phyloP scores from a whole-genome alignment of 92 coral and sea anemone species.

The Muricea muricata region DNA sequence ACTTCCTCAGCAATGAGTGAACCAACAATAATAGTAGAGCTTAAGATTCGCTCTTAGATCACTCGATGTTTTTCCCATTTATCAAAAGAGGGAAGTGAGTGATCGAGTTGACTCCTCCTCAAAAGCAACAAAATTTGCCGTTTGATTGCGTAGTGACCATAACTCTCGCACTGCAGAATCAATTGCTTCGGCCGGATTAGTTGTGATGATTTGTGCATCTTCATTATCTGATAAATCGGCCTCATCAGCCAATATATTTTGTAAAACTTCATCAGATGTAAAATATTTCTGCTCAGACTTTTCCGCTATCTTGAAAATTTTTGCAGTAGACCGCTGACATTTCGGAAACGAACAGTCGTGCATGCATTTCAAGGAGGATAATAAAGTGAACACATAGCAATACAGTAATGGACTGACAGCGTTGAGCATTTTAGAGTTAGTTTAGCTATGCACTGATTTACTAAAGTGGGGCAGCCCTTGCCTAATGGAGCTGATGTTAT shows the following conservation, averaged over 20 bases:
- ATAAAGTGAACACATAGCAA: no score
- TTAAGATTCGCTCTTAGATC: slow-evolving; percentile 36
- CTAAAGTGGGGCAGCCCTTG: no score
- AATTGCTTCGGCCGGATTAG: slow-evolving; percentile 7
- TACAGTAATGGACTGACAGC: no score
- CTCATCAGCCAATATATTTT: background rate
- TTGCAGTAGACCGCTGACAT: slow-evolving; percentile 12
- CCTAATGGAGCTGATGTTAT: no score
- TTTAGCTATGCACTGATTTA: no score
- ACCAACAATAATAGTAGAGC: slow-evolving; percentile 47
- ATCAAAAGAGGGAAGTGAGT: slow-evolving; percentile 28
- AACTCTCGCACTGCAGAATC: background rate
- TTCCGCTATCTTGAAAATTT: slow-evolving; percentile 7
- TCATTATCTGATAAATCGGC: background rate
- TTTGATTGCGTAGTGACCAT: background rate
- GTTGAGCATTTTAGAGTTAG: no score
- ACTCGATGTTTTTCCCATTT: slow-evolving; percentile 42
- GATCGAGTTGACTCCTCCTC: slow-evolving; percentile 41
- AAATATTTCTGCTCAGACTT: background rate
- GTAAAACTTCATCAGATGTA: slow-evolving; percentile 17
- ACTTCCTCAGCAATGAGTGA: slow-evolving; percentile 41
- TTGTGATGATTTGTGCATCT: background rate
- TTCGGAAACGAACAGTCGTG: slow-evolving; percentile 4
- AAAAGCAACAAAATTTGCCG: slow-evolving; percentile 30
- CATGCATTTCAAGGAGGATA: no score